Percentiles rank a stretch among this genome's conserved stretches.
Evolutionary conservation across 2,797 vertebrate species (phyloP).

Genomic region (Lindbergichthys nudifrons): DNA sequence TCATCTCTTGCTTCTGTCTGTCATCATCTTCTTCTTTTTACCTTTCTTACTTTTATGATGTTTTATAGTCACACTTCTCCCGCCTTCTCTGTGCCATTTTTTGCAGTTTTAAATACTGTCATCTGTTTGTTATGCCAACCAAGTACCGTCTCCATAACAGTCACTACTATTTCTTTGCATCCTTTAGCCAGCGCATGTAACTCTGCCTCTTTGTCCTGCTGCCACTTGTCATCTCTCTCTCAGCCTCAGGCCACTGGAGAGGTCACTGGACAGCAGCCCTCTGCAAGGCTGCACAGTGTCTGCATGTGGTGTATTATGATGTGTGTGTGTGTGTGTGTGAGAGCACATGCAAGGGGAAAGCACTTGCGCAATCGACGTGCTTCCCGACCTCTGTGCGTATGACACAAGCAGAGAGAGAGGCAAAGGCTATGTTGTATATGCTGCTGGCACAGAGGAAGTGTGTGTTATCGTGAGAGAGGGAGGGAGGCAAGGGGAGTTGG

Average conservation of each 20-base stretch:
- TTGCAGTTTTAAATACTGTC: conserved; percentile 22
- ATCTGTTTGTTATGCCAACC: neutral
- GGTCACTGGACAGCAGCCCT: conserved; percentile 57
- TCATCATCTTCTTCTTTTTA: conserved; percentile 35
- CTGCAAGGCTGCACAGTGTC: conserved; percentile 37
- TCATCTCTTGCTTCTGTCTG: conserved; percentile 47
- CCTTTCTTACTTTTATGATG: conserved; percentile 18
- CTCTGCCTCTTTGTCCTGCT: conserved; percentile 26
- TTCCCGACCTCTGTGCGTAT: conserved; percentile 32
- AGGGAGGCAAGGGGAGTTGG: conserved; percentile 52
- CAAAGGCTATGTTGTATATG: conserved; percentile 52
- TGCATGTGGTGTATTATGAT: conserved; percentile 43
- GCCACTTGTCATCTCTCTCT: conserved; percentile 38
- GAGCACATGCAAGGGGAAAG: conserved; percentile 38
- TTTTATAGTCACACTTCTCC: conserved; percentile 24
- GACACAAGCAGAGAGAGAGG: conserved; percentile 52
- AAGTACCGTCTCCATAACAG: neutral
- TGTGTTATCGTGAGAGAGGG: conserved; percentile 49
- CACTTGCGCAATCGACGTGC: conserved; percentile 26
- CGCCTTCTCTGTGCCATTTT: neutral
- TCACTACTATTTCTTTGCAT: neutral
- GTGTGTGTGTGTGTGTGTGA: conserved; percentile 17
- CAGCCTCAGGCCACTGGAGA: conserved; percentile 41
- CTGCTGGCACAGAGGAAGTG: conserved; percentile 60
- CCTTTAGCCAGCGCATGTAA: conserved; percentile 7